These are phyloP conservation scores for Erinaceus europaeus DNA, from an alignment of 2,113 vertebrate genomes.

Conservation along the genomic window DNA sequence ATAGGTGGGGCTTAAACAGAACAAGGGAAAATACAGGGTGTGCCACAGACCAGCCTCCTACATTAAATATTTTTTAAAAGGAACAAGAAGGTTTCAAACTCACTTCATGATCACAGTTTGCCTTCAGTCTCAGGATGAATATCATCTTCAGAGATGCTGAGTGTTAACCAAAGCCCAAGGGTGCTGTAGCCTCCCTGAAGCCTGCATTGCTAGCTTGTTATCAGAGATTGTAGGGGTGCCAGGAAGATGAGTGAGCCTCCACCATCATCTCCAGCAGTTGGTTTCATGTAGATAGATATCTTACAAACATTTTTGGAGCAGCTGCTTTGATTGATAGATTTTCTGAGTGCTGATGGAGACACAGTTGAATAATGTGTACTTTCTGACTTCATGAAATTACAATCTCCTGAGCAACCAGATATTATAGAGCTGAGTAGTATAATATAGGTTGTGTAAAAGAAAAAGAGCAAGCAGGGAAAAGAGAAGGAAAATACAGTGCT, in stretches of 20 bases:
- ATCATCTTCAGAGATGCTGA: not conserved
- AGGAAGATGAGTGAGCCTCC: not conserved
- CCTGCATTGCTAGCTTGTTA: not conserved
- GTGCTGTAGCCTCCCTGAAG: not conserved
- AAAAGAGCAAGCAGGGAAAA: not conserved
- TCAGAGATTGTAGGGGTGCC: not conserved
- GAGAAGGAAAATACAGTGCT: not conserved
- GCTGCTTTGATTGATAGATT: not conserved
- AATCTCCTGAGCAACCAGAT: not conserved
- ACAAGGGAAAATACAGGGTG: no score
- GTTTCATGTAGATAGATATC: not conserved
- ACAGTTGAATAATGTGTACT: not conserved
- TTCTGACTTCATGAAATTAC: not conserved
- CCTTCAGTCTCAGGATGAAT: not conserved
- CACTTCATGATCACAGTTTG: not conserved
- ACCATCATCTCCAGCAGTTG: not conserved
- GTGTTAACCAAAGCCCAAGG: not conserved
- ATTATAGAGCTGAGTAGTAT: not conserved
- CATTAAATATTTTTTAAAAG: no score
- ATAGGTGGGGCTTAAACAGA: no score
- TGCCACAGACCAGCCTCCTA: no score
- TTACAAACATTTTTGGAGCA: no score
- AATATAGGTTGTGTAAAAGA: not conserved
- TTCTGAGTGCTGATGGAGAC: not conserved
- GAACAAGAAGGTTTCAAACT: not conserved